A percentile compares a stretch with the other conserved stretches of the same genome.
Conservation (phyloP, 2,888 invertebrate genomes). For the Keiferia lycopersicella region DNA sequence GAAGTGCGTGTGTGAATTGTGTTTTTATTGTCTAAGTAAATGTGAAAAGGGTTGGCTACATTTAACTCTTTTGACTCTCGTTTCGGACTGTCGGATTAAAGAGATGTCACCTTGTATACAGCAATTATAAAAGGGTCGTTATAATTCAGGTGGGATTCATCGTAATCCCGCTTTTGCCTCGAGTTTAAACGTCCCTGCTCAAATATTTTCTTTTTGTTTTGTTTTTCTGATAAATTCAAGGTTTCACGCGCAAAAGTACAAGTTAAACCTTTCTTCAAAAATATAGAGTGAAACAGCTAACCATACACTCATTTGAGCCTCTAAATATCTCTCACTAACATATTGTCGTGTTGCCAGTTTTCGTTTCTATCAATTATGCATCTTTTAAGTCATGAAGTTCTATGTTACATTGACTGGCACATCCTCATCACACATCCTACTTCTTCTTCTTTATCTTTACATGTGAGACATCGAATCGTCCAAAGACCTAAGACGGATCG, state of each 20-base stretch:
- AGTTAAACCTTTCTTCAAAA: too few species aligned
- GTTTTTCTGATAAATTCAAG: not conserved
- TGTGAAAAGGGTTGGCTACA: not conserved
- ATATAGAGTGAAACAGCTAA: too few species aligned
- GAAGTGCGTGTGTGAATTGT: constrained; percentile 17
- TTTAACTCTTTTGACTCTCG: constrained; percentile 10
- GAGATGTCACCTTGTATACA: constrained; percentile 13
- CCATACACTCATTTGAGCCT: too few species aligned
- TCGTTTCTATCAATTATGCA: too few species aligned
- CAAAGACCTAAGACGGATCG: too few species aligned
- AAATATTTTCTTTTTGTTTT: constrained; percentile 40
- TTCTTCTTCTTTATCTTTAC: too few species aligned
- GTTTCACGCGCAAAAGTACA: not conserved
- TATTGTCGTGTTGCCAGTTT: too few species aligned
- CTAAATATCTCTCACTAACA: too few species aligned
- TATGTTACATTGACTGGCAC: too few species aligned
- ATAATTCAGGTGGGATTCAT: constrained; percentile 18
- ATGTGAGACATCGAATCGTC: too few species aligned
- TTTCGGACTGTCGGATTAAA: constrained; percentile 7
- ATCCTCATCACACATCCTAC: too few species aligned
- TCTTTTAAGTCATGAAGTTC: too few species aligned
- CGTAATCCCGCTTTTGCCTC: constrained; percentile 35
- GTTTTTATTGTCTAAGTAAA: constrained; percentile 6
- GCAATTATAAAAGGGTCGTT: constrained; percentile 10
- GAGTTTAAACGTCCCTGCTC: constrained; percentile 41